A percentile compares a stretch with the other conserved stretches of the same genome.
These are phyloP conservation scores for Liodrosophila aerea DNA, from an alignment of 2,888 invertebrate species.

Conservation along the genomic window DNA sequence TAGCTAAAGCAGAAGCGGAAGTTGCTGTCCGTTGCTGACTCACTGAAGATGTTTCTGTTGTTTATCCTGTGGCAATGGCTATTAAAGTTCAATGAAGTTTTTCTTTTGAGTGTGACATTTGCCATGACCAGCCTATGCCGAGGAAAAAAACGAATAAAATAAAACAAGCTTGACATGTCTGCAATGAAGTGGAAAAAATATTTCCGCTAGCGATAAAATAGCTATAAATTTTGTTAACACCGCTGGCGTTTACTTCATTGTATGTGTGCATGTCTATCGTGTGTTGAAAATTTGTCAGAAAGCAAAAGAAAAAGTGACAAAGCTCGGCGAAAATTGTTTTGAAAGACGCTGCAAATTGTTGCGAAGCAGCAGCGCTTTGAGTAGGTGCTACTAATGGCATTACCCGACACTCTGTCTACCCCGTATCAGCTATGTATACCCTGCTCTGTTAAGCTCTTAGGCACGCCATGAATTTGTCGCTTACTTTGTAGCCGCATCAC, in stretches of 20 bases:
- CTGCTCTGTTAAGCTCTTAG: not conserved
- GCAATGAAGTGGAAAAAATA: conserved; percentile 71
- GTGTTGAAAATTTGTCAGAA: conserved; percentile 50
- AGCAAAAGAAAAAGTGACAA: conserved; percentile 8
- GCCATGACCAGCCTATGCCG: conserved; percentile 13
- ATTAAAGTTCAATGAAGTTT: conserved; percentile 74
- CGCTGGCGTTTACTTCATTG: conserved; percentile 15
- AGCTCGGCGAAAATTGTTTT: not conserved
- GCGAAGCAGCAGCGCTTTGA: conserved; percentile 38
- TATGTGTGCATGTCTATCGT: conserved; percentile 3
- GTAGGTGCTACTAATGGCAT: conserved; percentile 70
- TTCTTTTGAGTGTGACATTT: conserved; percentile 53
- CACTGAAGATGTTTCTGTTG: conserved; percentile 30
- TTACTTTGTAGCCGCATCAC: conserved; percentile 53
- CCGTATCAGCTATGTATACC: not conserved
- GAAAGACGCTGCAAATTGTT: conserved; percentile 24
- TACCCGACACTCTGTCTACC: conserved; percentile 53
- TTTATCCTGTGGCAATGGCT: conserved; percentile 41
- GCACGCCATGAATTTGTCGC: conserved; percentile 33
- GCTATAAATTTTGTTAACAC: conserved; percentile 66
- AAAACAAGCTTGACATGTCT: conserved; percentile 10
- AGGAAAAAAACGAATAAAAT: conserved; percentile 8
- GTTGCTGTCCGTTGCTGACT: conserved; percentile 21
- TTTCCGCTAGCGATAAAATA: conserved; percentile 68
- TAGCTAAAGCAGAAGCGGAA: conserved; percentile 30